Evolutionary conservation across 2,113 vertebrate genomes (phyloP).

Genomic region (Cricetomys ansorgei): DNA sequence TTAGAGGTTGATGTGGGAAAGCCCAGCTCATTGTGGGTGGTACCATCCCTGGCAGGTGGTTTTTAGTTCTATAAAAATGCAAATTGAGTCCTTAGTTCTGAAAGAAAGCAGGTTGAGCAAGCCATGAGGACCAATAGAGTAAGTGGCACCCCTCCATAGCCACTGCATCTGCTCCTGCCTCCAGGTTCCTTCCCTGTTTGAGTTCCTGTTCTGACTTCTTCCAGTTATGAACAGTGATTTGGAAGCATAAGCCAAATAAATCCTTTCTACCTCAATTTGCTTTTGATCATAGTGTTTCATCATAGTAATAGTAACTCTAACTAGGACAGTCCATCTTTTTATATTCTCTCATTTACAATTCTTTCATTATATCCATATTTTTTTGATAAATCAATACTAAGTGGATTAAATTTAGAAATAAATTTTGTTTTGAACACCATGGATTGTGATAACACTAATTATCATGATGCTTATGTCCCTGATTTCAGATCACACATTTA

Average conservation of each 20-base stretch:
- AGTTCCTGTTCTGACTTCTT: background rate
- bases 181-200: background rate
- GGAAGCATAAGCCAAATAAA: background rate
- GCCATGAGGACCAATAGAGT: background rate
- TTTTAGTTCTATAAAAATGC: background rate
- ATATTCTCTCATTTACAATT: background rate
- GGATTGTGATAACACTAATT: background rate
- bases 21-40: background rate
- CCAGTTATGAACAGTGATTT: background rate
- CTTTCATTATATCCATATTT: background rate
- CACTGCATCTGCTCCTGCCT: no score
- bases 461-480: background rate
- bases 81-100: no score
- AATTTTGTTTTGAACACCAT: background rate
- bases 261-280: background rate
- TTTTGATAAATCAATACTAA: background rate
- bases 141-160: background rate
- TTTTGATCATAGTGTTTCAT: background rate
- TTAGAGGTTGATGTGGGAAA: no score
- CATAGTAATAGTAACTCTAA: background rate
- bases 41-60: background rate
- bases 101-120: background rate
- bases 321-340: background rate
- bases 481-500: background rate
- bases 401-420: background rate